These are phyloP conservation scores for Tiliacea citrago DNA, from an alignment of 2,888 invertebrate species.

Conservation along the genomic window DNA sequence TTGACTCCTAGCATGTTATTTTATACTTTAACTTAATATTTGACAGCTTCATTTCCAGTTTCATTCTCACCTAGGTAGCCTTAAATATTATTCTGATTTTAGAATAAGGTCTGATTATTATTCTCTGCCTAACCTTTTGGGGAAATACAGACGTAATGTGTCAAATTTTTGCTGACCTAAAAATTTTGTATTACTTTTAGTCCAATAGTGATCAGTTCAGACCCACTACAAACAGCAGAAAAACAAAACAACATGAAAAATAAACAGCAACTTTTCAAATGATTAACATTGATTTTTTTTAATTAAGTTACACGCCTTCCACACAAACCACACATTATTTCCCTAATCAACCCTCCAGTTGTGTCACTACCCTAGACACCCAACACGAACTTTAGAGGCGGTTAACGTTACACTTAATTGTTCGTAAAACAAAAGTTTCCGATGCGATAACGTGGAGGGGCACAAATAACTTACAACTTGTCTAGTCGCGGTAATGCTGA, in stretches of 20 bases:
- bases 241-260: neutral
- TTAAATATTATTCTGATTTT: neutral
- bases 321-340: slow-evolving; percentile 6
- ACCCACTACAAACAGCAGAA: neutral
- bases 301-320: neutral
- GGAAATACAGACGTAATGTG: no score
- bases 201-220: neutral
- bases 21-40: no score
- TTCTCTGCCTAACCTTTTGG: no score
- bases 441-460: slow-evolving; percentile 79
- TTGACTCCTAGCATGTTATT: no score
- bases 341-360: slow-evolving; percentile 54
- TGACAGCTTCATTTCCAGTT: neutral
- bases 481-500: slow-evolving; percentile 50
- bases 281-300: no score
- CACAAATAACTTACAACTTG: slow-evolving; percentile 72
- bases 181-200: no score
- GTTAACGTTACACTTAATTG: slow-evolving; percentile 87
- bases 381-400: slow-evolving; percentile 78
- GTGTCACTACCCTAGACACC: slow-evolving; percentile 68
- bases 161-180: no score
- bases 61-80: no score
- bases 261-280: neutral
- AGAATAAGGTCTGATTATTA: no score
- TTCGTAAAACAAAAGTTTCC: slow-evolving; percentile 87